Conservation (phyloP, 2,797 vertebrate species). For the Myotis pilosus region DNA sequence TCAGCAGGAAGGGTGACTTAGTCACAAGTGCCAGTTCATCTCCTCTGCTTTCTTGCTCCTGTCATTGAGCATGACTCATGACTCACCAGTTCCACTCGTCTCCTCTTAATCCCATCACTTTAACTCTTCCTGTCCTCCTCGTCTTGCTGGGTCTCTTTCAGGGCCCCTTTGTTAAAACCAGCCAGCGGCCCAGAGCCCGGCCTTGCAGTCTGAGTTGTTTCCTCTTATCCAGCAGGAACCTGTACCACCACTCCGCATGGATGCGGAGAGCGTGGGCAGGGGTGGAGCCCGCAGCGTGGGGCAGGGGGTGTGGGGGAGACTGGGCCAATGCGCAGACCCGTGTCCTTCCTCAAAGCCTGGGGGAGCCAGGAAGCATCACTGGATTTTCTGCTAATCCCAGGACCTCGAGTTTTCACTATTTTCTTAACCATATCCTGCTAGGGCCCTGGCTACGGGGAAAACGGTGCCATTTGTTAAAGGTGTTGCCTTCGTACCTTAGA, state of each 20-base stretch:
- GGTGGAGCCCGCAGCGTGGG: not conserved
- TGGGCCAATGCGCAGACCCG: not conserved
- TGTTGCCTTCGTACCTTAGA: not conserved
- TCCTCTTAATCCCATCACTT: conserved; percentile 31
- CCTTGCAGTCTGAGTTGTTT: not conserved
- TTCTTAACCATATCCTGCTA: not conserved
- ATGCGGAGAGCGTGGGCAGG: not conserved
- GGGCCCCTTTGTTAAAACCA: not conserved
- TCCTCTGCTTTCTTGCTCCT: conserved; percentile 58
- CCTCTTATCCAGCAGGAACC: not conserved
- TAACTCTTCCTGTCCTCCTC: conserved; percentile 31
- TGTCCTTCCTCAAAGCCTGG: not conserved
- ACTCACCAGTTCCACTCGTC: not conserved
- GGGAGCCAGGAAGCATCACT: not conserved
- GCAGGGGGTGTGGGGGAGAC: too few species aligned
- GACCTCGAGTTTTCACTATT: not conserved
- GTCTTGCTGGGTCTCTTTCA: not conserved
- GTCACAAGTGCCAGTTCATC: conserved; percentile 58
- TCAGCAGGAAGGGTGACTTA: conserved; percentile 58
- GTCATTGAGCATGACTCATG: conserved; percentile 57
- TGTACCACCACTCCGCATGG: accelerated
- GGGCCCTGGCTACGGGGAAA: not conserved
- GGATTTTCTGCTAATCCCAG: not conserved
- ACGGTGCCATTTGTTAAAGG: not conserved
- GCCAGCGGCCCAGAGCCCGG: not conserved